Base-by-base conservation (phyloP, 1,140 invertebrate species). In the Drosophila ficusphila region DNA sequence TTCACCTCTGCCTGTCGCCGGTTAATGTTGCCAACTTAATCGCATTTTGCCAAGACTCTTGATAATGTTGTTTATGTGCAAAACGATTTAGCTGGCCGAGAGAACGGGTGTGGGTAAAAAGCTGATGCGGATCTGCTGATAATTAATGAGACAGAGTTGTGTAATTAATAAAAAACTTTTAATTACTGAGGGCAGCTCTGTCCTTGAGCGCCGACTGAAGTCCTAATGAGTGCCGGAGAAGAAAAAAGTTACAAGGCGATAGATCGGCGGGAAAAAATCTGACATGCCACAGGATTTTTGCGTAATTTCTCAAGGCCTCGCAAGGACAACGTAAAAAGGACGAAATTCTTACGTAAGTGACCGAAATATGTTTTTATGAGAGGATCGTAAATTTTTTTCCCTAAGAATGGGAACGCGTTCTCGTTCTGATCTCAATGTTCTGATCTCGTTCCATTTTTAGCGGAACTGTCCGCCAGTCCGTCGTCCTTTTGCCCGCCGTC, bases 401-500 rank as follows among this genome's bases (percentile, higher is more conserved):
- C 7, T 39, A 36, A 88, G 82, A 88, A 88, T 88, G 75, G 76
- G 65, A 88, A 75, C 77, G 74, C 82, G 82, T 70, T 88, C 82
- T 88, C 83, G 82, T 88, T 88, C 83, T 88, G 83, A 89, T 88
- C 82, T 88, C 83, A 48, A 88, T 88, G 82, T 88, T 88, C 82
- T 88, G 83, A 89, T 88, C 82, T 86, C 72, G 81, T 86, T 86
- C 69, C 81, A 88, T 74, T 74, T 74, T 74, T 74, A 74, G 71
- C 58, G 70, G 70, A 74, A 74, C 62, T 42, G 62, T 47, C 46
- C 27, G 38, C 11, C 57, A 1, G 60, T 31, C 36, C 62, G 25
- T 1, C 8, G 60, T 61, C 60, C 38, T 36, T 36, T 18, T 14
- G 41, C 49, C 29, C 41, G 12, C 54, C 56, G 53, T 21, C 48